Conservation (phyloP, 2,113 vertebrate genomes). For the Pseudorhombus dupliciocellatus region DNA sequence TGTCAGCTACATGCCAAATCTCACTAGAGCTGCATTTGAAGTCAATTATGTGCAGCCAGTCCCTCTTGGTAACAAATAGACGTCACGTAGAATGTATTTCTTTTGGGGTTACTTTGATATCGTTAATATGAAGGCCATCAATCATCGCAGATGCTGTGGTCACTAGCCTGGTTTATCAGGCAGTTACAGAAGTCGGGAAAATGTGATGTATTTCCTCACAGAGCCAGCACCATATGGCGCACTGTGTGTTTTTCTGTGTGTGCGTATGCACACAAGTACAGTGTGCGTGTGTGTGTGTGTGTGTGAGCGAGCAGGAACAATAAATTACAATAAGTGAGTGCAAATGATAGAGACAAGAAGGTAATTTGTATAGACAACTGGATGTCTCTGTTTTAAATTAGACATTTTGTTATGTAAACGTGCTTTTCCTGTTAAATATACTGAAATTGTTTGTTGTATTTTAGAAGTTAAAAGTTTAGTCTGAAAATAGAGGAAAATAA, state of each 20-base stretch:
- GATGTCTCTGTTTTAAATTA: not conserved
- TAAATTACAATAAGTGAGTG: not conserved
- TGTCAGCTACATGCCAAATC: slow-evolving; percentile 70
- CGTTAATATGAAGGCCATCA: slow-evolving; percentile 67
- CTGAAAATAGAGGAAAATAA: not conserved
- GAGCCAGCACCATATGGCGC: slow-evolving; percentile 16
- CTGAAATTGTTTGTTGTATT: not conserved
- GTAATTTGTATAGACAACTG: not conserved
- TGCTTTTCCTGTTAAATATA: not conserved
- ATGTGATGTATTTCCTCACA: slow-evolving; percentile 44
- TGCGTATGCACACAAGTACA: not conserved
- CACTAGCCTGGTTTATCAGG: slow-evolving; percentile 50
- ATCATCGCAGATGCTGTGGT: slow-evolving; percentile 65
- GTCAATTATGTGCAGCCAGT: slow-evolving; percentile 69
- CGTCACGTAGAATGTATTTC: slow-evolving; percentile 70
- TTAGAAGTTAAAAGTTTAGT: not conserved
- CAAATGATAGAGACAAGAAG: not conserved
- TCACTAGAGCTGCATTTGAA: slow-evolving; percentile 59
- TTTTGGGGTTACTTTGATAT: slow-evolving; percentile 62
- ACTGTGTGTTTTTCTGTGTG: slow-evolving; percentile 9
- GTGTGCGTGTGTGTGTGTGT: not conserved
- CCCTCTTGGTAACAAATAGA: slow-evolving; percentile 56
- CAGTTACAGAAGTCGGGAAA: slow-evolving; percentile 45
- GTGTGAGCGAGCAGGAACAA: not conserved
- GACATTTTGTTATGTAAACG: not conserved